Conservation (phyloP, 2,888 invertebrate genomes). For the Blastobasis lacticolella region DNA sequence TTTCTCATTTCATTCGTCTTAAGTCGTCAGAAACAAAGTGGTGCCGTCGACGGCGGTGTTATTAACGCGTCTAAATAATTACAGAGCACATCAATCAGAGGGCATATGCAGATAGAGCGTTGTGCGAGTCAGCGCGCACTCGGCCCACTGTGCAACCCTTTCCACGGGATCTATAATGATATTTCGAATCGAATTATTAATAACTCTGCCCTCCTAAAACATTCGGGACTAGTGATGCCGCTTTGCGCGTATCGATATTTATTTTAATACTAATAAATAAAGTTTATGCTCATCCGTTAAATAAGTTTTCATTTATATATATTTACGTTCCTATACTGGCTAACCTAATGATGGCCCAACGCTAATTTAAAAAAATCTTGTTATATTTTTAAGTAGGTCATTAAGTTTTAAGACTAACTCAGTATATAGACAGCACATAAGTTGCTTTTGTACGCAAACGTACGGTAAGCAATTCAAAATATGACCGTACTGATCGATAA, state of each 20-base stretch:
- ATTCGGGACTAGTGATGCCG: slow-evolving; percentile 13
- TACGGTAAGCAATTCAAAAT: neutral
- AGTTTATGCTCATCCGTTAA: too few relatives aligned
- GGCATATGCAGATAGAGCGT: slow-evolving; percentile 70
- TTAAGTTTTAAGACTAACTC: too few relatives aligned
- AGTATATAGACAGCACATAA: too few relatives aligned
- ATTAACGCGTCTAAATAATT: slow-evolving; percentile 75
- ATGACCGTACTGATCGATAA: neutral
- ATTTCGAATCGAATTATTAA: slow-evolving; percentile 64
- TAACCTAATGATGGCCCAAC: too few relatives aligned
- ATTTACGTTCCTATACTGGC: too few relatives aligned
- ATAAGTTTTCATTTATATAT: too few relatives aligned
- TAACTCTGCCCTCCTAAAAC: slow-evolving; percentile 35
- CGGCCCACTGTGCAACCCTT: slow-evolving; percentile 69
- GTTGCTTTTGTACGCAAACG: too few relatives aligned
- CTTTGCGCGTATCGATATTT: too few relatives aligned
- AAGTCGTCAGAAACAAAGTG: slow-evolving; percentile 72
- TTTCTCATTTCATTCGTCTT: slow-evolving; percentile 73
- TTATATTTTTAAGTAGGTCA: too few relatives aligned
- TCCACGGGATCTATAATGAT: slow-evolving; percentile 68
- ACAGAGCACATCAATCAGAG: slow-evolving; percentile 73
- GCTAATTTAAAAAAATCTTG: too few relatives aligned
- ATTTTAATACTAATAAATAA: too few relatives aligned
- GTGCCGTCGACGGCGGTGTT: slow-evolving; percentile 68
- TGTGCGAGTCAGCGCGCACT: slow-evolving; percentile 69